Conservation (phyloP, 2,797 vertebrate species). For the Microctenopoma stevenorrisi region DNA sequence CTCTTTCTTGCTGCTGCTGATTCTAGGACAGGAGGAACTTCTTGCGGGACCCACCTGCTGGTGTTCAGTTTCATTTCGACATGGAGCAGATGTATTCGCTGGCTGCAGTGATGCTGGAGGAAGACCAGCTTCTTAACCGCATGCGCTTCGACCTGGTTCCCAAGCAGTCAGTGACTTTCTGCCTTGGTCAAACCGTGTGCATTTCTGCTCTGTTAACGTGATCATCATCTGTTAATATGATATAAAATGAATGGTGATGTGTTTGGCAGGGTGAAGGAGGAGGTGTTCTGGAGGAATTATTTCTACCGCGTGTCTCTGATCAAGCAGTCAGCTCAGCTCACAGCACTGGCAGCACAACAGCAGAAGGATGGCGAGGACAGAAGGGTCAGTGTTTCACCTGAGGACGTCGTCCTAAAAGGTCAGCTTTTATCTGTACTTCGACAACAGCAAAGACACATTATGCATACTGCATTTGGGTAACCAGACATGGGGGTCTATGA, state of each 20-base stretch:
- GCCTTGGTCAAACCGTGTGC: not conserved
- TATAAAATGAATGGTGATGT: accelerated
- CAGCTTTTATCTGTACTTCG: not conserved
- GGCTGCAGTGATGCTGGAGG: conserved; percentile 95
- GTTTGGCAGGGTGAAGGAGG: conserved; percentile 89
- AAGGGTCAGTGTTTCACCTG: conserved; percentile 66
- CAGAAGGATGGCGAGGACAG: conserved; percentile 67
- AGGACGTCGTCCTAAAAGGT: conserved; percentile 86
- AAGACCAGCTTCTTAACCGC: conserved; percentile 95
- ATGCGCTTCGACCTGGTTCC: conserved; percentile 98
- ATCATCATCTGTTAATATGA: too few relatives aligned
- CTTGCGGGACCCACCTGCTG: conserved; percentile 93
- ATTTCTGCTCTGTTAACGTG: not conserved
- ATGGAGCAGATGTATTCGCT: conserved; percentile 96
- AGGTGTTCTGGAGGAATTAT: conserved; percentile 96
- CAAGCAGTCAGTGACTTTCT: conserved; percentile 88
- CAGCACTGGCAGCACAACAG: conserved; percentile 91
- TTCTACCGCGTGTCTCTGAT: conserved; percentile 95
- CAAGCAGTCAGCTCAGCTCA: conserved; percentile 95
- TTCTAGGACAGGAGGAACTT: conserved; percentile 95
- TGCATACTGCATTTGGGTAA: not conserved
- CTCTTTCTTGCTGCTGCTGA: not conserved
- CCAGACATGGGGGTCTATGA: too few relatives aligned
- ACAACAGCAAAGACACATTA: not conserved
- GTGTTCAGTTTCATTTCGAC: conserved; percentile 96